Evolutionary conservation across 2,888 invertebrate species (phyloP), one percentile per base, ranked within the genome.

Genomic region (Platypus cylindrus): DNA sequence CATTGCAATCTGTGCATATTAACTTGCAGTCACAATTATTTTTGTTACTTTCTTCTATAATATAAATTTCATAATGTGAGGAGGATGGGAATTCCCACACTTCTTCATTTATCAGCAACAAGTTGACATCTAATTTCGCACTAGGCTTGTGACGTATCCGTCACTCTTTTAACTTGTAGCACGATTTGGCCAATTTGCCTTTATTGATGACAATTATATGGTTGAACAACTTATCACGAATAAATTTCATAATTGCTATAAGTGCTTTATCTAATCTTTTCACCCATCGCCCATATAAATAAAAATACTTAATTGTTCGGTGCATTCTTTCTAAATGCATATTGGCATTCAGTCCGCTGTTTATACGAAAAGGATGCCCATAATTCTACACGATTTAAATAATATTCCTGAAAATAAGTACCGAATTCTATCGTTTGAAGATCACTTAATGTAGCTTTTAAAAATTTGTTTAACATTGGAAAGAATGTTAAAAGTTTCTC

Each of bases 171-270:
- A 42, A 12, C 34, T 48, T 45, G 9, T 29, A 38, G 15, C 30
- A 34, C 22, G 47, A 28, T 40, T 49, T 51, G n/a, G 32, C 32
- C 22, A 47, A 28, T 40, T 49, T 51, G n/a, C 48, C 48, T 41
- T 47, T 48, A 20, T 46, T 27, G 20, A 43, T 15, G n/a, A 34
- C 32, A 9, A 45, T 46, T 14, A 49, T 28, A 14, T 37, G 25
- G 11, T 46, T 41, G 31, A 49, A 47, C 5, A 49, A 17, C 25
- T 45, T 47, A 25, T 50, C 45, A 24, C 45, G 30, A 8, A 47
- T 36, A 37, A 50, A 47, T 27, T 38, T 44, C 41, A 51, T 44
- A 2, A 51, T 15, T 7, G 37, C 44, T 17, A 28, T n/a, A 3
- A 51, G 38, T 5, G 45, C 41, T 37, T 41, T 45, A 31, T 51